Conservation (phyloP, 2,888 invertebrate species). For the Hesperia comma region DNA sequence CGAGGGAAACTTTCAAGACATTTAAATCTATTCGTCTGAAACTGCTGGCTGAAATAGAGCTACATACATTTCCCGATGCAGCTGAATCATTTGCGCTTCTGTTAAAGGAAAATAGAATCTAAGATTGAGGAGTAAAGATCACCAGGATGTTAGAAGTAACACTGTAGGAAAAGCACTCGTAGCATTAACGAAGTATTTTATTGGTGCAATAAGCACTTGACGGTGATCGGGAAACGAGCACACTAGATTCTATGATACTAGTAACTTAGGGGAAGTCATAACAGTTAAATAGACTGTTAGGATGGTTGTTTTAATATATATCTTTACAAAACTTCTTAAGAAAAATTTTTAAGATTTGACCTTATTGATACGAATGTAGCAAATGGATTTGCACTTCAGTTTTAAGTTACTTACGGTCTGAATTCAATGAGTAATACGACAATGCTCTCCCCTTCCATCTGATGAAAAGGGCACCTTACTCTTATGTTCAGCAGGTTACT, state of each 20-base stretch:
- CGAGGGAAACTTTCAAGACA: conserved; percentile 52
- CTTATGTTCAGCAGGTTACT: no score
- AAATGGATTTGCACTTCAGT: no score
- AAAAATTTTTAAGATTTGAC: no score
- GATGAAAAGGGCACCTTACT: no score
- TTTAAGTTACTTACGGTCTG: no score
- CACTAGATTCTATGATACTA: conserved; percentile 39
- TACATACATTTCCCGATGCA: conserved; percentile 9
- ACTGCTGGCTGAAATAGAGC: conserved; percentile 48
- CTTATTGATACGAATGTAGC: no score
- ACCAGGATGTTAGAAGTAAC: conserved; percentile 1
- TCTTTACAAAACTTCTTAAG: no score
- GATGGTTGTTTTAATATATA: background rate
- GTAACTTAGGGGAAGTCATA: conserved; percentile 38
- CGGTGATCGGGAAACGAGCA: conserved; percentile 48
- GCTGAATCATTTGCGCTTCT: background rate
- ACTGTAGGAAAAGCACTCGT: conserved; percentile 54
- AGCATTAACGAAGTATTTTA: conserved; percentile 69
- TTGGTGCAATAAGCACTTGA: conserved; percentile 72
- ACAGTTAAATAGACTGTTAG: conserved; percentile 7
- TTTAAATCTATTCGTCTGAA: conserved; percentile 57
- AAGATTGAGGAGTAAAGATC: conserved; percentile 12
- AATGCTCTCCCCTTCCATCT: no score
- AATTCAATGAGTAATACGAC: no score
- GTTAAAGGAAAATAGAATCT: conserved; percentile 18